A percentile compares a stretch with the other conserved stretches of the same genome.
phyloP scores from a whole-genome alignment of 2,888 invertebrate species.

The Drosophila mimetica region DNA sequence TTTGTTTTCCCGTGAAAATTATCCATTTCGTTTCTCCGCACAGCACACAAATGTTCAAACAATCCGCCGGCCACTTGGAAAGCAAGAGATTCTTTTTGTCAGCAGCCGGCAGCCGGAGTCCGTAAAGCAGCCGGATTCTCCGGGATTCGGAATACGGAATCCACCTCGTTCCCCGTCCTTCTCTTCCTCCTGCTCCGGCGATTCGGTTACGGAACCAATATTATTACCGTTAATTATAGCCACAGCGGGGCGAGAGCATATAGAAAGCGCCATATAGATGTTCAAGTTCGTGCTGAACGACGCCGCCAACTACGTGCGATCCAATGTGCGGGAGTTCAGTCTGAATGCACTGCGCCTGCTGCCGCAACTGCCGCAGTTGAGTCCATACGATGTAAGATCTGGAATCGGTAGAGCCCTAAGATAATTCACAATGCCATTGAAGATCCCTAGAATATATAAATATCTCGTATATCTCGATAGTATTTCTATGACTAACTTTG shows the following conservation, averaged over 20 bases:
- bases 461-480: too few relatives aligned
- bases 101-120: constrained; percentile 3
- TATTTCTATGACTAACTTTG: too few relatives aligned
- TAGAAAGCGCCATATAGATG: constrained; percentile 48
- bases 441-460: too few relatives aligned
- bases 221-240: constrained; percentile 50
- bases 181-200: constrained; percentile 5
- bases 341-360: constrained; percentile 67
- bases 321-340: constrained; percentile 68
- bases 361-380: constrained; percentile 81
- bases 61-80: constrained; percentile 1
- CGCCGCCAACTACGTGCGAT: constrained; percentile 71
- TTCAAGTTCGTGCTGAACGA: constrained; percentile 64
- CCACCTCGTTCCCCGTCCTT: constrained; percentile 6
- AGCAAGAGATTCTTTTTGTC: background rate
- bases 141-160: constrained; percentile 1
- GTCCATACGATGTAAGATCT: constrained; percentile 84
- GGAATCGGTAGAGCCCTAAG: background rate
- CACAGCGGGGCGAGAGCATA: constrained; percentile 26
- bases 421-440: background rate
- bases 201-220: constrained; percentile 42
- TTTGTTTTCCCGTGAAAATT: constrained; percentile 55
- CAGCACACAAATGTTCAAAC: constrained; percentile 52
- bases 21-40: constrained; percentile 3
- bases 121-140: constrained; percentile 2